Conservation (phyloP, 2,888 invertebrate species). For the Andrena haemorrhoa region DNA sequence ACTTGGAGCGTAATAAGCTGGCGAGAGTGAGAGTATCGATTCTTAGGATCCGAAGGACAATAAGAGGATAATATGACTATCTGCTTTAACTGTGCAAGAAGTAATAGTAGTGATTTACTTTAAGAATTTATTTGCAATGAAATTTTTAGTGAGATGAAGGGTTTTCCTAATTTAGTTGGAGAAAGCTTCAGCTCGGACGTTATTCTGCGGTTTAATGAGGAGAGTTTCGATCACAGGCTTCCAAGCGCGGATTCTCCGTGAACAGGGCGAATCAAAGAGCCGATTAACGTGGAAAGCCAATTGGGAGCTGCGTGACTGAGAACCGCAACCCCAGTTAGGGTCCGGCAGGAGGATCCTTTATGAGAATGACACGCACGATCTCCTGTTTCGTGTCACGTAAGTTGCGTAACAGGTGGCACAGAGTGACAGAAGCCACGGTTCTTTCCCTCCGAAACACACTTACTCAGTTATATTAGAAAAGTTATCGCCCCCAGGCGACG, state of each 20-base stretch:
- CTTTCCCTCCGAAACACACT: constrained; percentile 32
- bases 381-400: constrained; percentile 62
- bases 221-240: constrained; percentile 1
- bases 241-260: not conserved
- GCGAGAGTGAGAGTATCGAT: not conserved
- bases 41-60: not conserved
- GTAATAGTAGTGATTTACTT: too few species aligned
- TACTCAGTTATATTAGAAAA: constrained; percentile 74
- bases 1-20: not conserved
- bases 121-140: too few species aligned
- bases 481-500: constrained; percentile 53
- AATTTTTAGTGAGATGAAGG: too few species aligned
- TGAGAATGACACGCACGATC: constrained; percentile 62
- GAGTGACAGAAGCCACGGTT: constrained; percentile 40
- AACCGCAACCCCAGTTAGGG: constrained; percentile 36
- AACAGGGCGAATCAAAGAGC: constrained; percentile 25
- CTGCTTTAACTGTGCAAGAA: too few species aligned
- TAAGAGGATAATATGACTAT: too few species aligned
- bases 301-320: constrained; percentile 37
- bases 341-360: constrained; percentile 43
- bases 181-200: not conserved
- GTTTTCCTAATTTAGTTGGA: not conserved
- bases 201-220: not conserved
- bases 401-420: constrained; percentile 71
- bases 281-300: constrained; percentile 41